These are phyloP conservation scores for Proterorhinus semilunaris DNA, from an alignment of 2,113 vertebrate genomes.

Conservation along the genomic window DNA sequence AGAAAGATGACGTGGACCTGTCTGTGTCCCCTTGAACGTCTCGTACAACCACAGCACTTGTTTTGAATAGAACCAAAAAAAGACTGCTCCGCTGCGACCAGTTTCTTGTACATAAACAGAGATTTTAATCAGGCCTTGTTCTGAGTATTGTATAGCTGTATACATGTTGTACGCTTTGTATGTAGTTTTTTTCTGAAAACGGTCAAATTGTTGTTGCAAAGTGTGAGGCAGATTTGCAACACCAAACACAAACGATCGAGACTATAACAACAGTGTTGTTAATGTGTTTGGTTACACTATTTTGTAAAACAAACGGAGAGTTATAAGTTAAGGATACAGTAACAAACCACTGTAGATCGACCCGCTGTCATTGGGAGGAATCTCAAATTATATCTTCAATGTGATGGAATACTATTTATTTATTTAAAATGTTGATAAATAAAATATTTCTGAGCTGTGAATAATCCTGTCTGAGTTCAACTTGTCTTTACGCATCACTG, in stretches of 20 bases:
- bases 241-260: constrained; percentile 35
- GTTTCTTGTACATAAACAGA: constrained; percentile 75
- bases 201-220: constrained; percentile 62
- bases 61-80: constrained; percentile 70
- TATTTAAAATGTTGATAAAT: constrained; percentile 90
- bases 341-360: constrained; percentile 32
- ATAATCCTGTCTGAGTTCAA: constrained; percentile 43
- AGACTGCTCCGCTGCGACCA: constrained; percentile 61
- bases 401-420: constrained; percentile 95
- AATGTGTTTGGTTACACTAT: constrained; percentile 59
- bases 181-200: constrained; percentile 77
- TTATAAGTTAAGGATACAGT: constrained; percentile 56
- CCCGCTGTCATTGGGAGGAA: constrained; percentile 49
- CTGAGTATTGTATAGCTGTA: constrained; percentile 77
- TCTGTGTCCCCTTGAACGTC: constrained; percentile 83
- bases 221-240: constrained; percentile 63
- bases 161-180: constrained; percentile 78
- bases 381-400: constrained; percentile 78
- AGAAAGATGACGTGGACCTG: constrained; percentile 93
- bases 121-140: constrained; percentile 63
- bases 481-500: constrained; percentile 20
- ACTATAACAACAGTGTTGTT: constrained; percentile 56
- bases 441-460: constrained; percentile 76
- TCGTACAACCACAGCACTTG: constrained; percentile 4
- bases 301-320: constrained; percentile 64